Conservation (phyloP, 64 coral and sea anemone genomes). For the Montipora efflorescens region DNA sequence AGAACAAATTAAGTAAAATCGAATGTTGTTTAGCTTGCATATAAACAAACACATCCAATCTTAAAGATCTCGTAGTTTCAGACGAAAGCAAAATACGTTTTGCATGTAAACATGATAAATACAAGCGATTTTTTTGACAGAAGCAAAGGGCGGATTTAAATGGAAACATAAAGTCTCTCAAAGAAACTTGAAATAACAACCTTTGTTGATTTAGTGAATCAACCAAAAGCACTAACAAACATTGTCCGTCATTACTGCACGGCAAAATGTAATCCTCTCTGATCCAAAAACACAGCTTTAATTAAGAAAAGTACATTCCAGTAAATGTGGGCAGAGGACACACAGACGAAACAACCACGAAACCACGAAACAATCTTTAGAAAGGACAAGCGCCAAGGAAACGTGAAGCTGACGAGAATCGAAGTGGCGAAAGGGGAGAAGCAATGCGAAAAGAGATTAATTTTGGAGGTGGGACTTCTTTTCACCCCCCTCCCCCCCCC, state of each 20-base stretch:
- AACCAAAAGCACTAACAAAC: neutral
- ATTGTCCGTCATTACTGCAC: neutral
- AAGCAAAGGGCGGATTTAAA: neutral
- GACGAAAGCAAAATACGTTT: neutral
- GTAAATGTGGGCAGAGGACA: too few species aligned
- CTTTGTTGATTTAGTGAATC: neutral
- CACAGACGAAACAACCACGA: too few species aligned
- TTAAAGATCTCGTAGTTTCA: neutral
- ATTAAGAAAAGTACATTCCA: too few species aligned
- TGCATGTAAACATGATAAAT: neutral
- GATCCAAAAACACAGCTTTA: too few species aligned
- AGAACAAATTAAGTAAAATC: neutral
- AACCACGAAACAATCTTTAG: too few species aligned
- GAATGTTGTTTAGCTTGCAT: neutral
- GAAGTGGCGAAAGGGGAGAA: too few species aligned
- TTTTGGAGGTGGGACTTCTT: too few species aligned
- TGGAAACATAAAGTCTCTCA: neutral
- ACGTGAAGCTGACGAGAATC: too few species aligned
- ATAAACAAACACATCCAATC: neutral
- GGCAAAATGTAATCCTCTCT: too few species aligned
- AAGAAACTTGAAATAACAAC: neutral
- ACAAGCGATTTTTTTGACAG: neutral
- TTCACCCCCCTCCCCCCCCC: too few species aligned
- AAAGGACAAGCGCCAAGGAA: too few species aligned
- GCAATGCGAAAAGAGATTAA: too few species aligned